A percentile compares a stretch with the other conserved stretches of the same genome.
These are phyloP conservation scores for Girardinichthys multiradiatus DNA, from an alignment of 2,113 vertebrate genomes.

Conservation along the genomic window DNA sequence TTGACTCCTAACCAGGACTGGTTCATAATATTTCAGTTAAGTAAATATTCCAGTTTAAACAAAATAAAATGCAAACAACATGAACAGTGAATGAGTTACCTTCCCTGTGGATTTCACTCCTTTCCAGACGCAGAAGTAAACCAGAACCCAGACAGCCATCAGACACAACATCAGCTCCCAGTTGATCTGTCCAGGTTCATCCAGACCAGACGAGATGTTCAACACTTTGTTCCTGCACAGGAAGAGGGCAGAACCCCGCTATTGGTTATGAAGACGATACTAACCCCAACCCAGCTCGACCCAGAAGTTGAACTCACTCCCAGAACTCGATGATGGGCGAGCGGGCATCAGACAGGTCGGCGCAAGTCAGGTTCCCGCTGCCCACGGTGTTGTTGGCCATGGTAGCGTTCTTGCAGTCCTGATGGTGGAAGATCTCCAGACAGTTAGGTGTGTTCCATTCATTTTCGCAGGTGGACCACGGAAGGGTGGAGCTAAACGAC, in stretches of 20 bases:
- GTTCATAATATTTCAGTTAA: no score
- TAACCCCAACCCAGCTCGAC: not conserved
- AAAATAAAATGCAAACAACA: no score
- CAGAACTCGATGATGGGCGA: constrained; percentile 85
- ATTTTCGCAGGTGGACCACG: constrained; percentile 84
- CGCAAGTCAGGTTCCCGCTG: constrained; percentile 75
- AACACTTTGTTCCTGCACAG: constrained; percentile 81
- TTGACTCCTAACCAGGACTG: no score
- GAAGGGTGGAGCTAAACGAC: constrained; percentile 79
- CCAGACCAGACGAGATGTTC: constrained; percentile 81
- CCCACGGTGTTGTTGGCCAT: constrained; percentile 63
- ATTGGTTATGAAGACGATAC: no score
- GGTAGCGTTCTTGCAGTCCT: constrained; percentile 74
- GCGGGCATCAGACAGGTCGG: constrained; percentile 61
- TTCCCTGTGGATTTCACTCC: constrained; percentile 86
- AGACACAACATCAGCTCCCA: constrained; percentile 83
- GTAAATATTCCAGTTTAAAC: no score
- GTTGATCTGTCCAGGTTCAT: constrained; percentile 73
- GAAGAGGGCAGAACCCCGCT: not conserved
- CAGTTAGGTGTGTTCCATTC: constrained; percentile 82
- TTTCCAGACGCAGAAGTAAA: constrained; percentile 88
- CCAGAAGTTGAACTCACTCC: constrained; percentile 76
- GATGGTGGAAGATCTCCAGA: constrained; percentile 76
- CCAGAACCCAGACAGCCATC: constrained; percentile 81
- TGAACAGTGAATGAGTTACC: constrained; percentile 54